These are phyloP conservation scores for Caenorhabditis japonica DNA, from an alignment of 2,888 invertebrate species.

Conservation along the genomic window DNA sequence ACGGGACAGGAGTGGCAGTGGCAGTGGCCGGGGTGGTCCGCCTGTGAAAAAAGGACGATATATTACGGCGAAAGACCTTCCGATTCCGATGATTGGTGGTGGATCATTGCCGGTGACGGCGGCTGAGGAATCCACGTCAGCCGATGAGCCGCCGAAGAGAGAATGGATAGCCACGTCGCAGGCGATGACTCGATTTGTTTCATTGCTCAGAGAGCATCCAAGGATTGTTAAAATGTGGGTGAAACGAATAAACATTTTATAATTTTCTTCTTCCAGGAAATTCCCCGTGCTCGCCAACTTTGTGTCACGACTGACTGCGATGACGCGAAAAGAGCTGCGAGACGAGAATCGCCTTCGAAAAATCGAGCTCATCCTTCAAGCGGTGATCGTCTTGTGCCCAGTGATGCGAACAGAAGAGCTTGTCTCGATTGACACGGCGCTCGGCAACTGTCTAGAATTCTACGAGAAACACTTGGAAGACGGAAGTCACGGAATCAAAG, in stretches of 20 bases:
- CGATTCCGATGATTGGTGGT: slow-evolving; percentile 12
- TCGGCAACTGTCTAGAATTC: slow-evolving; percentile 41
- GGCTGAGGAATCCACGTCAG: slow-evolving; percentile 4
- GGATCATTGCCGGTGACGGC: not conserved
- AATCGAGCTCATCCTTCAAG: slow-evolving; percentile 33
- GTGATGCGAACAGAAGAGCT: slow-evolving; percentile 32
- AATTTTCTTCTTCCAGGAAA: slow-evolving; percentile 39
- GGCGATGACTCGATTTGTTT: slow-evolving; percentile 29
- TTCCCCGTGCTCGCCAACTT: slow-evolving; percentile 47
- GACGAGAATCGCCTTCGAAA: slow-evolving; percentile 34
- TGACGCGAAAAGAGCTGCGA: slow-evolving; percentile 28
- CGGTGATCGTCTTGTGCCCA: slow-evolving; percentile 16
- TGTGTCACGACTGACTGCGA: slow-evolving; percentile 19
- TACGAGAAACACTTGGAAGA: slow-evolving; percentile 50
- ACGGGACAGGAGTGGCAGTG: too few relatives aligned
- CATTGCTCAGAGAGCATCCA: slow-evolving; percentile 43
- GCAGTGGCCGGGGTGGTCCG: slow-evolving; percentile 25
- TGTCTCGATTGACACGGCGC: slow-evolving; percentile 29
- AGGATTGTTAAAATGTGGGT: slow-evolving; percentile 46
- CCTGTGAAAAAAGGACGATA: slow-evolving; percentile 35
- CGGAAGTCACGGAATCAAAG: slow-evolving; percentile 26
- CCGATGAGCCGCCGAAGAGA: not conserved
- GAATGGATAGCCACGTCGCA: slow-evolving; percentile 38
- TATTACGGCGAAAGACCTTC: slow-evolving; percentile 24
- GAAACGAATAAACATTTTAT: too few relatives aligned